Evolutionary conservation across 2,113 vertebrate species (phyloP).

Genomic region (Nothobranchius furzeri): DNA sequence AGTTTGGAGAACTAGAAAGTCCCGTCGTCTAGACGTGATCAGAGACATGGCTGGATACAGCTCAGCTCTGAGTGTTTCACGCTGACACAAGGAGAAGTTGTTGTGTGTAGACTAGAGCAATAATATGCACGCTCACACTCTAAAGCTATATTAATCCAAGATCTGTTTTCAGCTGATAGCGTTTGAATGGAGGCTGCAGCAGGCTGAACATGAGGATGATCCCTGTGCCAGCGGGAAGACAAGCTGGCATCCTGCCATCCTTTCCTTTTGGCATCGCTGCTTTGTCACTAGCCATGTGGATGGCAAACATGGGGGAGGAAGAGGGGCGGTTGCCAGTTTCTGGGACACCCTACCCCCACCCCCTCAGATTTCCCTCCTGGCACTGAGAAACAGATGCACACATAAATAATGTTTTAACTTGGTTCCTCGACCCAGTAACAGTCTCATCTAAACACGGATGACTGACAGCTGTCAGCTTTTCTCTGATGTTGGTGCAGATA

Average conservation of each 20-base stretch:
- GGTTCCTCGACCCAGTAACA: conserved; percentile 17
- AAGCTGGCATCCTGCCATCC: conserved; percentile 51
- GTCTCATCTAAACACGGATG: background rate
- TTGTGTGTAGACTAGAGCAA: background rate
- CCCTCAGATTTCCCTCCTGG: conserved; percentile 28
- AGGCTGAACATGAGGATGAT: conserved; percentile 38
- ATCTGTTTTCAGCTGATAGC: conserved; percentile 65
- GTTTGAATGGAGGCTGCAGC: conserved; percentile 40
- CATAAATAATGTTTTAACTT: conserved; percentile 20
- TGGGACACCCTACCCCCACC: conserved; percentile 38
- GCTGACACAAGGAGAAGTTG: conserved; percentile 1
- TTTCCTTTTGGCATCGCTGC: conserved; percentile 5
- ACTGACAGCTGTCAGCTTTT: background rate
- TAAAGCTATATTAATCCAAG: conserved; percentile 49
- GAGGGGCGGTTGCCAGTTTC: conserved; percentile 48
- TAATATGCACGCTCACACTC: background rate
- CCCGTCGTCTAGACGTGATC: conserved; percentile 51
- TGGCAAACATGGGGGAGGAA: conserved; percentile 23
- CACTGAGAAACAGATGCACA: conserved; percentile 16
- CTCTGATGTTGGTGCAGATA: too few relatives aligned
- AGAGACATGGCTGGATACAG: conserved; percentile 13
- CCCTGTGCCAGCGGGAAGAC: conserved; percentile 35
- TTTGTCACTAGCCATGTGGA: conserved; percentile 47
- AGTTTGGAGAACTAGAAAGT: conserved; percentile 33
- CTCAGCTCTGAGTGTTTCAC: background rate